Evolutionary conservation across 2,888 invertebrate species (phyloP).

Genomic region (Xestia ashworthii): DNA sequence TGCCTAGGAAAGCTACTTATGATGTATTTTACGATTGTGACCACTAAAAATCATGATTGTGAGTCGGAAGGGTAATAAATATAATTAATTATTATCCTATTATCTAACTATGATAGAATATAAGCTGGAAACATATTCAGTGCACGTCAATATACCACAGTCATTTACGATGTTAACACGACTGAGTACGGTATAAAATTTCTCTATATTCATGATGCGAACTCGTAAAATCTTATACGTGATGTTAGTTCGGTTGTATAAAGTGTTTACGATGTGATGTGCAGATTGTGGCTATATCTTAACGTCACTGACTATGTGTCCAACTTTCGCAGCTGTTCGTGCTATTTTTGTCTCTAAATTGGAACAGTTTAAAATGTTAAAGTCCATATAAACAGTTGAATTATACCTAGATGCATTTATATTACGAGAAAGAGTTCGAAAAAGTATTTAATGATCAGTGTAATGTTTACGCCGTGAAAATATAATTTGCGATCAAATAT

Average conservation of each 20-base stretch:
- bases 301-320: slow-evolving; percentile 59
- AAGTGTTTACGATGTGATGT: slow-evolving; percentile 43
- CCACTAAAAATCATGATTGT: slow-evolving; percentile 89
- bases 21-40: slow-evolving; percentile 87
- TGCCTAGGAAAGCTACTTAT: slow-evolving; percentile 90
- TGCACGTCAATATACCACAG: slow-evolving; percentile 40
- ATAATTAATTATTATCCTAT: slow-evolving; percentile 82
- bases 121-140: slow-evolving; percentile 64
- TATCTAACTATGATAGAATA: slow-evolving; percentile 79
- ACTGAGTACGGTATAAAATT: slow-evolving; percentile 44
- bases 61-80: slow-evolving; percentile 87
- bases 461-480: slow-evolving; percentile 75
- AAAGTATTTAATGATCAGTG: slow-evolving; percentile 75
- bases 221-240: slow-evolving; percentile 47
- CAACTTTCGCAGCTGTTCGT: slow-evolving; percentile 78
- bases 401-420: slow-evolving; percentile 83
- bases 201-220: slow-evolving; percentile 42
- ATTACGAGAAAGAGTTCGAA: slow-evolving; percentile 73
- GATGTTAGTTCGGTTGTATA: slow-evolving; percentile 38
- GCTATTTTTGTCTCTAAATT: slow-evolving; percentile 84
- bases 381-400: slow-evolving; percentile 81
- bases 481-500: slow-evolving; percentile 83
- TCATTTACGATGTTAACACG: slow-evolving; percentile 21
- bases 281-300: slow-evolving; percentile 46
- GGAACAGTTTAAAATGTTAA: slow-evolving; percentile 81